Percentiles rank a stretch among this genome's conserved stretches.
phyloP scores from a whole-genome alignment of 2,797 vertebrate species.

The Zalophus californianus region DNA sequence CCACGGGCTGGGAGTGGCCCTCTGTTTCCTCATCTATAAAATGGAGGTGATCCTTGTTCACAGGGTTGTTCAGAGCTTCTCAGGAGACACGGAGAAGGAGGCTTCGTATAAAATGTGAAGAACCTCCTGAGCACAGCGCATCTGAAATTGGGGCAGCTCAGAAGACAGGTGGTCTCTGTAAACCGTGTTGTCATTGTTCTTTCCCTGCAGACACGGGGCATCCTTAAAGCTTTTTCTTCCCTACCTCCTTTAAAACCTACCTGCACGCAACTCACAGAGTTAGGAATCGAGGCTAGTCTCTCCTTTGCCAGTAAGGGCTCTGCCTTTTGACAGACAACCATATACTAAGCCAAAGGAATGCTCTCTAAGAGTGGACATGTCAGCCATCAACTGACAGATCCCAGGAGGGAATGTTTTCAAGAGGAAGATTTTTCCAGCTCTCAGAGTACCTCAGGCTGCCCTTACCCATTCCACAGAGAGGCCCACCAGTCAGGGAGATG shows the following conservation, averaged over 20 bases:
- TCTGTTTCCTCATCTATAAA: not conserved
- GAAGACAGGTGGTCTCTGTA: not conserved
- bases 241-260: not conserved
- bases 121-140: not conserved
- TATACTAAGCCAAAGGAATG: not conserved
- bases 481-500: not conserved
- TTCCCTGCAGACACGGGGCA: not conserved
- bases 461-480: not conserved
- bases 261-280: not conserved
- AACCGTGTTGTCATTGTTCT: not conserved
- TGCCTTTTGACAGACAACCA: not conserved
- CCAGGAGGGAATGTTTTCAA: not conserved
- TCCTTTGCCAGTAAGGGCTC: not conserved
- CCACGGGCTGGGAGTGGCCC: rapidly evolving
- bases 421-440: not conserved
- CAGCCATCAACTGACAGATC: not conserved
- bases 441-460: not conserved
- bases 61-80: not conserved
- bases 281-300: not conserved
- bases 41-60: not conserved
- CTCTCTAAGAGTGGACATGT: not conserved
- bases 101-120: not conserved
- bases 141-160: not conserved
- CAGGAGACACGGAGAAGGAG: not conserved
- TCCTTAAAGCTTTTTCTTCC: no score